phyloP scores from a whole-genome alignment of 2,797 vertebrate genomes.

The Dipus sagitta region DNA sequence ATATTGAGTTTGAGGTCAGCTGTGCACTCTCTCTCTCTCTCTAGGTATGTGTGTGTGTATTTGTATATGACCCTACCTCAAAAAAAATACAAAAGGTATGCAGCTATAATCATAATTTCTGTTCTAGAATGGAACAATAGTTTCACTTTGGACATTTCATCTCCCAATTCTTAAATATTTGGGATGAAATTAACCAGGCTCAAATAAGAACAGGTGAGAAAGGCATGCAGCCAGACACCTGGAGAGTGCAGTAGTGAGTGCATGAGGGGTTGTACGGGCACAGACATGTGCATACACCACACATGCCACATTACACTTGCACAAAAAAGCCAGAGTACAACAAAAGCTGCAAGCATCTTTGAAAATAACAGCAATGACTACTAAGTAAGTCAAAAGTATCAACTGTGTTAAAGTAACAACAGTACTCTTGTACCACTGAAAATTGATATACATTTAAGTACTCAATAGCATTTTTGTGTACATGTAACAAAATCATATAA shows the following conservation, averaged over 20 bases:
- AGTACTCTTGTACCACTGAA: not conserved
- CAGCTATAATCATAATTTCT: constrained; percentile 27
- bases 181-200: not conserved
- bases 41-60: no score
- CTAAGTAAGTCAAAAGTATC: constrained; percentile 22
- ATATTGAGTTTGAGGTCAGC: not conserved
- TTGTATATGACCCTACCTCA: not conserved
- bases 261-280: no score
- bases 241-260: no score
- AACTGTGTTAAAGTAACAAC: not conserved
- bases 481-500: constrained; percentile 25
- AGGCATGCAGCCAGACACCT: no score
- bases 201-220: no score
- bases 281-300: no score
- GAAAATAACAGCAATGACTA: constrained; percentile 22
- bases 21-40: no score
- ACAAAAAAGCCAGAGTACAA: not conserved
- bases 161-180: constrained; percentile 30
- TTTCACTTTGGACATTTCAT: constrained; percentile 30
- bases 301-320: no score
- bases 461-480: constrained; percentile 3
- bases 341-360: constrained; percentile 18
- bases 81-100: not conserved
- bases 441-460: not conserved
- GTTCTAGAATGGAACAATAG: constrained; percentile 44